phyloP scores from a whole-genome alignment of 2,113 vertebrate genomes.

The Onychostruthus taczanowskii region DNA sequence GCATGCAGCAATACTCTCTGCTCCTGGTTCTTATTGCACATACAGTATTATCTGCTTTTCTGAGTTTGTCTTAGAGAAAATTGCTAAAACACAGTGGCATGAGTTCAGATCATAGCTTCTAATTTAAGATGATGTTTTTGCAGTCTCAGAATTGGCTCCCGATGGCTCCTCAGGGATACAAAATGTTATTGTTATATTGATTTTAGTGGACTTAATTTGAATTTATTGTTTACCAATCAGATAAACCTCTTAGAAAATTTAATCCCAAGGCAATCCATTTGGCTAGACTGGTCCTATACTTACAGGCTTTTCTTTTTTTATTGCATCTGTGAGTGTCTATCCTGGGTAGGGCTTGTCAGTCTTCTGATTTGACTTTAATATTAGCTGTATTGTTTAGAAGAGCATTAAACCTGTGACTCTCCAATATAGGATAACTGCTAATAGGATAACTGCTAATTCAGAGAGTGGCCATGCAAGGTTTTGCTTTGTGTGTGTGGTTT shows the following conservation, averaged over 20 bases:
- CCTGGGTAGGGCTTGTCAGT: neutral
- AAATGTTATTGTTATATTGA: slow-evolving; percentile 40
- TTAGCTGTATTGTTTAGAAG: neutral
- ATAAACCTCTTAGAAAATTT: slow-evolving; percentile 29
- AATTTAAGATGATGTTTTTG: neutral
- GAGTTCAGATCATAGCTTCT: neutral
- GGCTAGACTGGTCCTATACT: neutral
- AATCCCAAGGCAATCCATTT: slow-evolving; percentile 29
- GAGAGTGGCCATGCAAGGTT: neutral
- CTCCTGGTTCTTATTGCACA: neutral
- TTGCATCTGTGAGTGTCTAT: neutral
- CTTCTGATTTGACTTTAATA: neutral
- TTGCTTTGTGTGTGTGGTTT: neutral
- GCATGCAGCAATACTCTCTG: neutral
- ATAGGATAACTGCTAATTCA: neutral
- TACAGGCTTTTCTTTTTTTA: neutral
- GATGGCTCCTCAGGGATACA: neutral
- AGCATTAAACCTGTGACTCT: neutral
- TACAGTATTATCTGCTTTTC: neutral
- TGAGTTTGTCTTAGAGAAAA: neutral
- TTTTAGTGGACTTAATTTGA: slow-evolving; percentile 39
- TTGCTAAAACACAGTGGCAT: neutral
- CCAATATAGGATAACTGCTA: neutral
- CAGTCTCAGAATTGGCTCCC: neutral
- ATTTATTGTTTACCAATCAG: slow-evolving; percentile 50